Conservation (phyloP, 2,888 invertebrate genomes). For the Epirrita christyi region DNA sequence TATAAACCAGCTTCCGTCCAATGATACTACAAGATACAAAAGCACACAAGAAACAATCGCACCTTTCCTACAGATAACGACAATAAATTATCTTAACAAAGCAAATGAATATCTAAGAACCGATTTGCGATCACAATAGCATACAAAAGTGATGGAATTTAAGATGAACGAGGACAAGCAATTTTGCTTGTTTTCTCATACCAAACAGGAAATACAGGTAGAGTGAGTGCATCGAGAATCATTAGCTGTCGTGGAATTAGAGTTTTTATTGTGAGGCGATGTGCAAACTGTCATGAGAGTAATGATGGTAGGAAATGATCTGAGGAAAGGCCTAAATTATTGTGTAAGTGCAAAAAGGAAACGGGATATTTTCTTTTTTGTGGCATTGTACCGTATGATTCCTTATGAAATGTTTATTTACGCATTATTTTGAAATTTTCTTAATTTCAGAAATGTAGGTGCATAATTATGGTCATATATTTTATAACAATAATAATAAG, state of each 20-base stretch:
- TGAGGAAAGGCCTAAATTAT: constrained; percentile 30
- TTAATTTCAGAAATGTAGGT: too few relatives aligned
- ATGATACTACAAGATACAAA: constrained; percentile 2
- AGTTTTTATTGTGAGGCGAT: constrained; percentile 52
- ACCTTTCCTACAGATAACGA: constrained; percentile 31
- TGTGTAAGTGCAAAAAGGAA: constrained; percentile 15
- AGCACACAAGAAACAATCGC: constrained; percentile 31
- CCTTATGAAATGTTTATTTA: too few relatives aligned
- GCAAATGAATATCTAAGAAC: constrained; percentile 67
- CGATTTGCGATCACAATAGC: constrained; percentile 68
- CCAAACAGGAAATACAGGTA: constrained; percentile 79
- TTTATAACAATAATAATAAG: too few relatives aligned
- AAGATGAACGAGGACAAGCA: constrained; percentile 55
- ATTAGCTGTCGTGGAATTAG: constrained; percentile 52
- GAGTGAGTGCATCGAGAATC: constrained; percentile 58
- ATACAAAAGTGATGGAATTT: constrained; percentile 63
- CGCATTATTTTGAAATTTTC: too few relatives aligned
- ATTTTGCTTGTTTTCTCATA: constrained; percentile 52
- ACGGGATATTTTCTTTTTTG: not conserved
- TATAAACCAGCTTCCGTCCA: constrained; percentile 10
- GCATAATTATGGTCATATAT: too few relatives aligned
- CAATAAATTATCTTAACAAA: constrained; percentile 55
- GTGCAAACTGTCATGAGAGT: constrained; percentile 26
- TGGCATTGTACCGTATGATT: not conserved
- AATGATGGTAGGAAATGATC: constrained; percentile 32